Percentiles rank a stretch among this genome's conserved stretches.
Evolutionary conservation across 2,888 invertebrate genomes (phyloP).

Genomic region (Neelides folsomi): DNA sequence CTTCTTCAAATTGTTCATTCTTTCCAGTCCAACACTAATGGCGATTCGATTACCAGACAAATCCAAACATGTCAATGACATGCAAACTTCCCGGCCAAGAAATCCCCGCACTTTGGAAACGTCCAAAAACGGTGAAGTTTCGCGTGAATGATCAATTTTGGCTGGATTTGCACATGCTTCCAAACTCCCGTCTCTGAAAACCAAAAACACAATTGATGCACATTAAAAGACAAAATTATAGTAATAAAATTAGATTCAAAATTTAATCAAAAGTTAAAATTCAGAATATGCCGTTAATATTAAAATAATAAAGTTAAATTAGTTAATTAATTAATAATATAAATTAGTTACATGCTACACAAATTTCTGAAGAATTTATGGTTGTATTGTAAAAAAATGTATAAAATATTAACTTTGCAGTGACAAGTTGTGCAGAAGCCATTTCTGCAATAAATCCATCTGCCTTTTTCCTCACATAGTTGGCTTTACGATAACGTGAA

Average conservation of each 20-base stretch:
- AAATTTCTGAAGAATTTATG: too few relatives aligned
- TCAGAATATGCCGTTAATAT: too few relatives aligned
- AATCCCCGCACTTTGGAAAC: conserved; percentile 14
- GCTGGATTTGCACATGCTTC: background rate
- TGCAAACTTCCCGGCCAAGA: conserved; percentile 17
- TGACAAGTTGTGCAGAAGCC: conserved; percentile 12
- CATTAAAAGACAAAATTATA: too few relatives aligned
- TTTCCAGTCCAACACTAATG: conserved; percentile 22
- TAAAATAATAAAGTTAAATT: too few relatives aligned
- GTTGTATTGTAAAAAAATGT: too few relatives aligned
- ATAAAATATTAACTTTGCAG: conserved; percentile 7
- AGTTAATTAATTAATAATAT: too few relatives aligned
- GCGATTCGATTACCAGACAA: conserved; percentile 27
- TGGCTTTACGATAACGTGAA: background rate
- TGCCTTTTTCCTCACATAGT: conserved; percentile 17
- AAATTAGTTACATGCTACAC: too few relatives aligned
- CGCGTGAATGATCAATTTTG: too few relatives aligned
- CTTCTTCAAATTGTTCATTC: conserved; percentile 21
- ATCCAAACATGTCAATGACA: conserved; percentile 24
- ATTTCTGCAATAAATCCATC: conserved; percentile 29
- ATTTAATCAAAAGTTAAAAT: too few relatives aligned
- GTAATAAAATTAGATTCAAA: too few relatives aligned
- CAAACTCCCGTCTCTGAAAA: background rate
- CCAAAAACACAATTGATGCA: too few relatives aligned
- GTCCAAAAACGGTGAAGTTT: conserved; percentile 6